These are phyloP conservation scores for Corvus cornix DNA, from an alignment of 2,113 vertebrate species.

Conservation along the genomic window DNA sequence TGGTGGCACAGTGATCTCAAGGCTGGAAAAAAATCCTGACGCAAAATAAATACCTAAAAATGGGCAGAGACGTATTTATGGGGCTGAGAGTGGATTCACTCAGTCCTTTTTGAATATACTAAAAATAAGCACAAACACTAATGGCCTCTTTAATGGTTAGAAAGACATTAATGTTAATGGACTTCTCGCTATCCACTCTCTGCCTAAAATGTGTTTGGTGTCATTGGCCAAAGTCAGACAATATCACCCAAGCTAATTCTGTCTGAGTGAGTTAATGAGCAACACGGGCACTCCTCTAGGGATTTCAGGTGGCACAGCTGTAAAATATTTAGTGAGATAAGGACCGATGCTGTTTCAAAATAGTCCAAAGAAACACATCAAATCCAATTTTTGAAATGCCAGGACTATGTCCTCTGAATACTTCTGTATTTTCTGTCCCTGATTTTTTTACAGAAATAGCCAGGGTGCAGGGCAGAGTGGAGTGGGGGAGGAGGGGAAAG, in stretches of 20 bases:
- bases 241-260: background rate
- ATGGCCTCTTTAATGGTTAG: background rate
- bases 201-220: background rate
- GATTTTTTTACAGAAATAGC: background rate
- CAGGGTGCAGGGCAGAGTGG: background rate
- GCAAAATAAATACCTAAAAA: background rate
- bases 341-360: background rate
- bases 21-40: background rate
- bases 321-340: background rate
- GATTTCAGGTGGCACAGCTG: conserved; percentile 3
- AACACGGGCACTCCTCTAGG: background rate
- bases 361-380: background rate
- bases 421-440: background rate
- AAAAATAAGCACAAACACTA: conserved; percentile 11
- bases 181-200: background rate
- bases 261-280: background rate
- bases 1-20: background rate
- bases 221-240: conserved; percentile 8
- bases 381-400: background rate
- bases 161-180: background rate
- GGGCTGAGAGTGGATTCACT: background rate
- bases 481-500: background rate
- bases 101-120: background rate
- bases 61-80: background rate
- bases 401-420: background rate